Evolutionary conservation across 53 echinoderm and acorn worm species (phyloP).

Genomic region (Patiria pectinifera): DNA sequence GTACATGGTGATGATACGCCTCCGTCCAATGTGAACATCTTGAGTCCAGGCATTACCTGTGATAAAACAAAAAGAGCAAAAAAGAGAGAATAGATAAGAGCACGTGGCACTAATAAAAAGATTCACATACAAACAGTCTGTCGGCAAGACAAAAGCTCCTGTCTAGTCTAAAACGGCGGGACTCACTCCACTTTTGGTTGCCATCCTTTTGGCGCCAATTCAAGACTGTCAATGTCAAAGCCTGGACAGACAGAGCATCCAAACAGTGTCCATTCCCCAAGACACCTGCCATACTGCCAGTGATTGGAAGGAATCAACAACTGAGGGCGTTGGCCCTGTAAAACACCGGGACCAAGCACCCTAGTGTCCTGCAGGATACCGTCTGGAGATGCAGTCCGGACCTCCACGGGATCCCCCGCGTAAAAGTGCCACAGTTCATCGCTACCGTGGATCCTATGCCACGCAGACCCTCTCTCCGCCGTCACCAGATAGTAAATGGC

Average conservation of each 20-base stretch:
- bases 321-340: conserved; percentile 24
- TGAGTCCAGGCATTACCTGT: too few species aligned
- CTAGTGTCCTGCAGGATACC: conserved; percentile 8
- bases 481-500: conserved; percentile 48
- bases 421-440: conserved; percentile 51
- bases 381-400: conserved; percentile 3
- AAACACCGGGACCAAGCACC: conserved; percentile 22
- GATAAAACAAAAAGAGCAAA: too few species aligned
- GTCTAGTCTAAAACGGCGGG: not conserved
- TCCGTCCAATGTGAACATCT: too few species aligned
- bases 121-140: too few species aligned
- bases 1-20: too few species aligned
- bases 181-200: not conserved
- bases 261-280: conserved; percentile 48
- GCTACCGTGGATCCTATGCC: conserved; percentile 17
- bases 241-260: conserved; percentile 44
- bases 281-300: conserved; percentile 45
- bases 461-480: not conserved
- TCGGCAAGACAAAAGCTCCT: too few species aligned
- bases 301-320: conserved; percentile 41
- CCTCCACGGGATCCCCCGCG: conserved; percentile 45
- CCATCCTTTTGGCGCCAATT: conserved; percentile 11
- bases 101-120: too few species aligned
- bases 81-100: too few species aligned
- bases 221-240: conserved; percentile 14